Percentiles rank a stretch among this genome's conserved stretches.
Conservation (phyloP, 2,797 vertebrate genomes). For the Eulemur coronatus region DNA sequence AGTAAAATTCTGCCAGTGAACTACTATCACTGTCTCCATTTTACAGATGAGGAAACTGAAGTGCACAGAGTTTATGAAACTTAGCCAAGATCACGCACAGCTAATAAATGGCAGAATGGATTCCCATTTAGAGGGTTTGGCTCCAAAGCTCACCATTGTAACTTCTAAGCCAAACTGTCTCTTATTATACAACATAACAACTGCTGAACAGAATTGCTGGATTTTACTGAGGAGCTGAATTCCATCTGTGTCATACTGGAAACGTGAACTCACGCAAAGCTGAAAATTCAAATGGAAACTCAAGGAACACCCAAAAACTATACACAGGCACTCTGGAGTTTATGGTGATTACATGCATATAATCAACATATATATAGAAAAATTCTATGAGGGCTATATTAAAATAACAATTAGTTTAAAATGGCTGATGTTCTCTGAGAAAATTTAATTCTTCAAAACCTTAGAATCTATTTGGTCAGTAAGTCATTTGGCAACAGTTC, state of each 20-base stretch:
- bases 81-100: not conserved
- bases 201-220: not conserved
- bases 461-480: constrained; percentile 21
- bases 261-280: not conserved
- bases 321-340: not conserved
- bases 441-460: constrained; percentile 18
- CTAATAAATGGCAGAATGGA: not conserved
- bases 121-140: not conserved
- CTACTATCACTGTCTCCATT: not conserved
- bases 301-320: not conserved
- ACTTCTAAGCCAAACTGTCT: not conserved
- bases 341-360: not conserved
- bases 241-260: not conserved
- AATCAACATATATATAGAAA: not conserved
- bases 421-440: not conserved
- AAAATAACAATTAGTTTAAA: not conserved
- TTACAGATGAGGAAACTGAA: constrained; percentile 16
- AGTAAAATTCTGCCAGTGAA: not conserved
- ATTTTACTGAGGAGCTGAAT: not conserved
- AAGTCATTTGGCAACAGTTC: not conserved
- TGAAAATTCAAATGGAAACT: constrained; percentile 24
- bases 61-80: not conserved
- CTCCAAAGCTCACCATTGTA: not conserved
- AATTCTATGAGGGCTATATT: not conserved
- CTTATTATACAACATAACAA: not conserved